These are phyloP conservation scores for Axinella damicornis DNA, from an alignment of 37 sponge, comb jelly and placozoan genomes.

Conservation along the genomic window DNA sequence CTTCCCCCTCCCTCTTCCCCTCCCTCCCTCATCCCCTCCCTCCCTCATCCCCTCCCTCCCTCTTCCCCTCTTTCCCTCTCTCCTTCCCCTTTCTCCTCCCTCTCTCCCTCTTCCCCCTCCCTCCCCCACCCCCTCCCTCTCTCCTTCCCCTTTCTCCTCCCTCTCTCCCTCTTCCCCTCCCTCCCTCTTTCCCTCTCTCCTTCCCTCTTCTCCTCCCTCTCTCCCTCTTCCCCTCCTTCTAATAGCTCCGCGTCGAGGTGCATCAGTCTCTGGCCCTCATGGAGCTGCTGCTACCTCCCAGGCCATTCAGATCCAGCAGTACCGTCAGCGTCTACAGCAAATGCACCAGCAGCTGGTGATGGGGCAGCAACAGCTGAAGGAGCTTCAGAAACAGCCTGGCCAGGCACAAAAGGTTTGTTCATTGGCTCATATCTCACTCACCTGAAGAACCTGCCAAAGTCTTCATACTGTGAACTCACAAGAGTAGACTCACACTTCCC, in stretches of 20 bases:
- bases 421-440: background rate
- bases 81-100: background rate
- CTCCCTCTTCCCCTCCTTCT: background rate
- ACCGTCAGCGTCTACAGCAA: slow-evolving; percentile 73
- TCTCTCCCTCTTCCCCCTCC: background rate
- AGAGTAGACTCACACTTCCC: background rate
- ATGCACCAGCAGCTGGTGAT: slow-evolving; percentile 80
- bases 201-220: background rate
- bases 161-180: background rate
- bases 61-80: background rate
- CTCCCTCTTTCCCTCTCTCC: background rate
- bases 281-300: slow-evolving; percentile 19
- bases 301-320: slow-evolving; percentile 74
- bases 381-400: slow-evolving; percentile 74
- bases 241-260: background rate
- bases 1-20: background rate
- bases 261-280: background rate
- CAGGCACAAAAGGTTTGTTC: slow-evolving; percentile 60
- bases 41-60: background rate
- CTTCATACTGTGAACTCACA: background rate
- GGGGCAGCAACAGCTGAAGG: slow-evolving; percentile 84
- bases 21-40: background rate
- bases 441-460: too few relatives aligned
- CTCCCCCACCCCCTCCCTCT: background rate
- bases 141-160: too few relatives aligned